Percentiles rank a stretch among this genome's conserved stretches.
Evolutionary conservation across 2,888 invertebrate species (phyloP).

Genomic region (Mythimna pallens): DNA sequence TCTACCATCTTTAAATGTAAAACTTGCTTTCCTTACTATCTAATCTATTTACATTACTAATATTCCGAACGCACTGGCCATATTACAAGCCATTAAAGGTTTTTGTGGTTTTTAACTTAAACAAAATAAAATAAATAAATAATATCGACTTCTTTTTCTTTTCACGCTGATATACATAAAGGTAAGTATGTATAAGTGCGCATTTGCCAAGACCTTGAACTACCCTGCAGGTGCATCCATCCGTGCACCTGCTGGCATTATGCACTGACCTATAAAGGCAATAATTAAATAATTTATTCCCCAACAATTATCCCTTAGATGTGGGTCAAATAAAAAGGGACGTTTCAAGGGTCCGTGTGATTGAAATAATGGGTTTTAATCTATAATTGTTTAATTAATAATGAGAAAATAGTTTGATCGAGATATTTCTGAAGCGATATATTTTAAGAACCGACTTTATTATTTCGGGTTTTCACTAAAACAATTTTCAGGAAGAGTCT

Average conservation of each 20-base stretch:
- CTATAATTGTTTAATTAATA: background rate
- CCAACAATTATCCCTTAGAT: conserved; percentile 85
- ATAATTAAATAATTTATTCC: conserved; percentile 88
- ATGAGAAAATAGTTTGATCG: background rate
- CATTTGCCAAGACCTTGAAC: conserved; percentile 83
- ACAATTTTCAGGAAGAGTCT: background rate
- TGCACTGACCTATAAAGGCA: conserved; percentile 89
- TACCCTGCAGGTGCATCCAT: conserved; percentile 83
- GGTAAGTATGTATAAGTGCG: conserved; percentile 47
- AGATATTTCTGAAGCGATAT: background rate
- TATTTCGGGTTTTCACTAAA: background rate
- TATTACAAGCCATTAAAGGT: too few species aligned
- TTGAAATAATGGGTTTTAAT: conserved; percentile 38
- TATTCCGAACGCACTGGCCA: too few species aligned
- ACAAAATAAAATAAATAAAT: too few species aligned
- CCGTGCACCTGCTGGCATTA: conserved; percentile 86
- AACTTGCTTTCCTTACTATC: too few species aligned
- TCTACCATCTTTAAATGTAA: too few species aligned
- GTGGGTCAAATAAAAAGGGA: conserved; percentile 87
- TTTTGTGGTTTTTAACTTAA: too few species aligned
- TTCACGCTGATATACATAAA: background rate
- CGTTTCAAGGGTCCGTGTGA: conserved; percentile 69
- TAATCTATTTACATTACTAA: too few species aligned
- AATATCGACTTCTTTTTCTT: background rate
- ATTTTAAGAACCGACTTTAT: background rate